A percentile compares a stretch with the other conserved stretches of the same genome.
Evolutionary conservation across 2,888 invertebrate species (phyloP).

Genomic region (Nomada flava): DNA sequence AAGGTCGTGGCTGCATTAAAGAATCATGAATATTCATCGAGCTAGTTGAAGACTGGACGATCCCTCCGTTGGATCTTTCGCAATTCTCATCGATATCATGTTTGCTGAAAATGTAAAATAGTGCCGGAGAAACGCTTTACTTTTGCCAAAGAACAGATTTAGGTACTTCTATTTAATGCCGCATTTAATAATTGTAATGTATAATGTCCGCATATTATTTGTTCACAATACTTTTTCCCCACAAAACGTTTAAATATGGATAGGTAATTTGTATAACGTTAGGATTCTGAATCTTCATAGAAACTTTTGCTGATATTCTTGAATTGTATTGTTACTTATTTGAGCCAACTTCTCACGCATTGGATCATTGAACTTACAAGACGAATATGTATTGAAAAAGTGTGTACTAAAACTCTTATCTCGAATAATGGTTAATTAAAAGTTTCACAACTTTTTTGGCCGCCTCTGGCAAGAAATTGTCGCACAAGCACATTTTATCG

Average conservation of each 20-base stretch:
- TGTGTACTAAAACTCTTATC: background rate
- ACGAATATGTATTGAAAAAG: background rate
- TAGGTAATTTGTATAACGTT: too few relatives aligned
- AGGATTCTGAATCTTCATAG: too few relatives aligned
- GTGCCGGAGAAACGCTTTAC: background rate
- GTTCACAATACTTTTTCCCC: too few relatives aligned
- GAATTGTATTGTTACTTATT: too few relatives aligned
- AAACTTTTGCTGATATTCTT: too few relatives aligned
- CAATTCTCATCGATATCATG: background rate
- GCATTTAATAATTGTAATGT: too few relatives aligned
- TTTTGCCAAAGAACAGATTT: background rate
- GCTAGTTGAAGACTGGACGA: background rate
- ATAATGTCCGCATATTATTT: too few relatives aligned
- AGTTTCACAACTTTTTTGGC: background rate
- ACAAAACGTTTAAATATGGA: too few relatives aligned
- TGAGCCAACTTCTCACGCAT: too few relatives aligned
- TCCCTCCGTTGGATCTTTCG: background rate
- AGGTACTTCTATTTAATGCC: background rate
- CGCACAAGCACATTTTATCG: slow-evolving; percentile 6
- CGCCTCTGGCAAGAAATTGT: background rate
- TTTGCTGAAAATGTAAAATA: slow-evolving; percentile 14
- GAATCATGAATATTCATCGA: slow-evolving; percentile 70
- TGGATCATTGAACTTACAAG: too few relatives aligned
- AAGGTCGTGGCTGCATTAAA: slow-evolving; percentile 62
- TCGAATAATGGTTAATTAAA: background rate